These are phyloP conservation scores for Abscondita cerata DNA, from an alignment of 2,888 invertebrate genomes.

Conservation along the genomic window DNA sequence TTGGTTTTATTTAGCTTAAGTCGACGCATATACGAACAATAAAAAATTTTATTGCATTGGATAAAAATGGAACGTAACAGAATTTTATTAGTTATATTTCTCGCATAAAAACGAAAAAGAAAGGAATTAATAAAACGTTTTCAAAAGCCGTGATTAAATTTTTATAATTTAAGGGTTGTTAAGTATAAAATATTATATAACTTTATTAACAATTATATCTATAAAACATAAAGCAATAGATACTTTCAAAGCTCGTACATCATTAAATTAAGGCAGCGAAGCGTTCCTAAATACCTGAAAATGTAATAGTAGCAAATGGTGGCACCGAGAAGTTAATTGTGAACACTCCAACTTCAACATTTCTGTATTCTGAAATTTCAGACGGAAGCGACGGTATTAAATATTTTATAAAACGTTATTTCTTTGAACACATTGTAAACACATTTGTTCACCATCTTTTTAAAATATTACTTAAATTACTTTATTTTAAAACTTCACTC, in stretches of 20 bases:
- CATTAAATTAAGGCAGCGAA: constrained; percentile 17
- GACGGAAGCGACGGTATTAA: no score
- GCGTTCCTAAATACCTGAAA: constrained; percentile 13
- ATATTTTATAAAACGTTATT: no score
- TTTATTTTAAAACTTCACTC: no score
- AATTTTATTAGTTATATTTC: background rate
- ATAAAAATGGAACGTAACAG: background rate
- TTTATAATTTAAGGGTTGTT: background rate
- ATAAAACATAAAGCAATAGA: background rate
- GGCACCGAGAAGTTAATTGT: constrained; percentile 9
- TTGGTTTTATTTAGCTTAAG: no score
- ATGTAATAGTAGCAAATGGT: constrained; percentile 7
- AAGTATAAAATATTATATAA: background rate
- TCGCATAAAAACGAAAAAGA: background rate
- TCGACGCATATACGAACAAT: no score
- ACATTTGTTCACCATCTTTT: no score
- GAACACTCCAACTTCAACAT: background rate
- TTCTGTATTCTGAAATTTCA: no score
- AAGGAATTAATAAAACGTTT: constrained; percentile 4
- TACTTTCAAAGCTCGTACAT: constrained; percentile 5
- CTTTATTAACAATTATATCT: constrained; percentile 9
- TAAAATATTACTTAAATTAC: no score
- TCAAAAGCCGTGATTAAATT: background rate
- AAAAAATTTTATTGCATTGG: background rate
- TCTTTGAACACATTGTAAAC: no score